phyloP scores from a whole-genome alignment of 2,797 vertebrate species.

The Lateolabrax maculatus region DNA sequence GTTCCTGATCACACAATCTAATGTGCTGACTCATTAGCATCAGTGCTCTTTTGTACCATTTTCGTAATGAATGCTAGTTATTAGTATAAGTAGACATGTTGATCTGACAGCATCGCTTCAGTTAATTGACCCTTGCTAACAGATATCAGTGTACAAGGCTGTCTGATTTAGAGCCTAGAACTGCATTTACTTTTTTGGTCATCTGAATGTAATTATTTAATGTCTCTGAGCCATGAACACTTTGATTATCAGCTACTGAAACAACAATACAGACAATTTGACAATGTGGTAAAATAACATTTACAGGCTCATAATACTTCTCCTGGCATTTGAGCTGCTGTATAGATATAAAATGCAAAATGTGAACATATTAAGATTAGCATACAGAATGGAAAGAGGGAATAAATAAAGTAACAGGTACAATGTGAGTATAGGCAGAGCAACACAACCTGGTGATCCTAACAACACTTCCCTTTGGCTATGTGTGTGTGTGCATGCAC shows the following conservation, averaged over 20 bases:
- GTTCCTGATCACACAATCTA: not conserved
- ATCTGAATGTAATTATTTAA: not conserved
- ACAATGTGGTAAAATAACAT: not conserved
- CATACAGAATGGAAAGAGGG: conserved; percentile 25
- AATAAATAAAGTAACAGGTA: conserved; percentile 60
- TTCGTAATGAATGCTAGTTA: conserved; percentile 4
- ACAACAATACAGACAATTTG: not conserved
- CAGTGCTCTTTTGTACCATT: not conserved
- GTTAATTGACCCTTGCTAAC: conserved; percentile 11
- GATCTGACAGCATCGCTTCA: not conserved
- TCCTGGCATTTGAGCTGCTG: not conserved
- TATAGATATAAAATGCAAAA: conserved; percentile 3
- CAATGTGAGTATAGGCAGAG: conserved; percentile 48
- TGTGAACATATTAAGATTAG: conserved; percentile 26
- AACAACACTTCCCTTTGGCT: conserved; percentile 56
- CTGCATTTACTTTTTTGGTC: not conserved
- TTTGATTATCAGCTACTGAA: not conserved
- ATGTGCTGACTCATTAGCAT: conserved; percentile 7
- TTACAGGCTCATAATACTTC: not conserved
- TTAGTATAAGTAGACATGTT: conserved; percentile 11
- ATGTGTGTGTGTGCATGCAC: conserved; percentile 17
- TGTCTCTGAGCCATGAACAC: not conserved
- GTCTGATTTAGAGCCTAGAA: not conserved
- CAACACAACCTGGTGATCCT: conserved; percentile 66
- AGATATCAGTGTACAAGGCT: not conserved